Evolutionary conservation across 2,113 vertebrate genomes (phyloP), one percentile per base, ranked within the genome.

Genomic region (Oreamnos americanus): DNA sequence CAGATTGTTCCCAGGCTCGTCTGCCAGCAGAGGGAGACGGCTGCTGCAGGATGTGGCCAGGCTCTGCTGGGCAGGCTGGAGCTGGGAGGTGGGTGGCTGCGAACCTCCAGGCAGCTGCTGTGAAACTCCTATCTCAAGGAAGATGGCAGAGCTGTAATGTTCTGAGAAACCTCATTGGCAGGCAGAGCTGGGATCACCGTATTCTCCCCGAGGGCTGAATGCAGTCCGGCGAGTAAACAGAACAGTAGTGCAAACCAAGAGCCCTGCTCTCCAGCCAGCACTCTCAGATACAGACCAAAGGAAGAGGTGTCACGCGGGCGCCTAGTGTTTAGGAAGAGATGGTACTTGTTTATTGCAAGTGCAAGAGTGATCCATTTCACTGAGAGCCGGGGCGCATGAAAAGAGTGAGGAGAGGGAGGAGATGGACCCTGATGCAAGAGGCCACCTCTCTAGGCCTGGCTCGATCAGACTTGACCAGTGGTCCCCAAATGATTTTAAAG

Each of bases 31-130:
- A 76, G 26, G 7, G 5, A 11, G 43, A 4, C 2, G 2, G 17
- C 15, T 53, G 19, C 26, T 26, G 51, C 7, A 36, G 60, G 28
- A 6, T 2, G 0, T 17, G n/a, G 49, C 28, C 5, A 21, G 1
- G 3, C 43, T 47, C n/a, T 25, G 28, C 71, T 28, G 55, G 60
- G 47, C 39, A 84, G 30, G 78, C 62, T 25, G 13, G 8, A 7
- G 36, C 62, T 28, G 25, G 1, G 53, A 4, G 25, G 45, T 25
- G 43, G 14, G 78, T 4, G 55, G 43, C 87, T 57, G 15, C 33
- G 33, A 43, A 49, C 43, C n/a, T 15, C 21, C 15, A 2, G 2
- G 9, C 81, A 36, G 87, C 33, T 19, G 21, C 58, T 7, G 0
- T 0, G 0, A 45, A 30, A 55, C 67, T 7, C 33, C 12, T 10